phyloP scores from a whole-genome alignment of 1,140 invertebrate genomes.

The Euglossa dilemma region DNA sequence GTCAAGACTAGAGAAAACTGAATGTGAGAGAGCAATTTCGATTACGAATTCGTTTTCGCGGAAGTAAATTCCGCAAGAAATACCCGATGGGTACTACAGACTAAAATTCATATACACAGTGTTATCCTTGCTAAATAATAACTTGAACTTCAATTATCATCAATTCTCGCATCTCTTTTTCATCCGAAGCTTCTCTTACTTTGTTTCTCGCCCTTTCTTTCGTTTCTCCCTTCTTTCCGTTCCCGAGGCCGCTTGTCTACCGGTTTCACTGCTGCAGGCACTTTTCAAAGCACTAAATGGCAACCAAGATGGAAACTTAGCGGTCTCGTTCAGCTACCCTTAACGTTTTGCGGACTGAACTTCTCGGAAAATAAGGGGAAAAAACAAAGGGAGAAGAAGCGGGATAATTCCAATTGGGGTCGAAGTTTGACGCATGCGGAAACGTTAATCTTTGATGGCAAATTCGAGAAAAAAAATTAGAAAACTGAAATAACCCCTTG shows the following conservation, averaged over 20 bases:
- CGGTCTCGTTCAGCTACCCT: conserved; percentile 37
- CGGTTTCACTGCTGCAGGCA: conserved; percentile 30
- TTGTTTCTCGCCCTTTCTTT: conserved; percentile 14
- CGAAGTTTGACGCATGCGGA: neutral
- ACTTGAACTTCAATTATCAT: conserved; percentile 7
- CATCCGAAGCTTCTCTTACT: conserved; percentile 17
- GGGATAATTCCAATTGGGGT: neutral
- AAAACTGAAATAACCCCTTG: neutral
- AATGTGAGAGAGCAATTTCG: too few species aligned
- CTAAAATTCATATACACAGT: too few species aligned
- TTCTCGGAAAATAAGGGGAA: conserved; percentile 19
- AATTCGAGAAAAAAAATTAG: neutral
- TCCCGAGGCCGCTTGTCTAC: conserved; percentile 34
- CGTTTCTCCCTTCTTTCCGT: conserved; percentile 24
- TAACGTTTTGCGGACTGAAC: conserved; percentile 32
- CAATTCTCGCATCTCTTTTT: neutral
- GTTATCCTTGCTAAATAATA: conserved; percentile 41
- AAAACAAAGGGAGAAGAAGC: neutral
- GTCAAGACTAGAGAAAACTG: too few species aligned
- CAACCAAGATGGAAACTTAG: conserved; percentile 55
- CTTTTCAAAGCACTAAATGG: conserved; percentile 60
- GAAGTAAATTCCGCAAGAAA: too few species aligned
- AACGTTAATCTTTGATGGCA: conserved; percentile 4
- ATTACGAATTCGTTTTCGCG: too few species aligned
- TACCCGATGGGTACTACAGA: too few species aligned